Evolutionary conservation across 2,113 vertebrate genomes (phyloP).

Genomic region (Heterotis niloticus): DNA sequence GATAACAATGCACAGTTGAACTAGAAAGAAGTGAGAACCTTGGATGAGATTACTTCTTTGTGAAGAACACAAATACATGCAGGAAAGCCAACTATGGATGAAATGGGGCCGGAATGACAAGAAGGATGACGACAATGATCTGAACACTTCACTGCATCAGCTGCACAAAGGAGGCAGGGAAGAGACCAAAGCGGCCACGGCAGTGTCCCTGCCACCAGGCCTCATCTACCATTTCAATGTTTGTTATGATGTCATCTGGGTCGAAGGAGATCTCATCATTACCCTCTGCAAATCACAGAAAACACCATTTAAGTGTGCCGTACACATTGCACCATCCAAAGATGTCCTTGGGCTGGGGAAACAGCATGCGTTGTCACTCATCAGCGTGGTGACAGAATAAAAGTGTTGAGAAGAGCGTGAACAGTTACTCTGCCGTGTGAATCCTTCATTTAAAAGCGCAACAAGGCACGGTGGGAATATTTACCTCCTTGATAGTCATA

Average conservation of each 20-base stretch:
- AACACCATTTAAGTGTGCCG: background rate
- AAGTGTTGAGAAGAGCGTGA: too few species aligned
- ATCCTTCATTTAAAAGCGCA: too few species aligned
- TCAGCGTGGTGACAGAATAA: too few species aligned
- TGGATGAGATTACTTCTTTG: background rate
- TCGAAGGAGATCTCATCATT: slow-evolving; percentile 89
- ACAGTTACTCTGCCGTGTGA: too few species aligned
- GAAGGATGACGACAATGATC: background rate
- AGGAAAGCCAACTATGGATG: background rate
- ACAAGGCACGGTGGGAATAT: slow-evolving; percentile 26
- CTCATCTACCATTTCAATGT: slow-evolving; percentile 90
- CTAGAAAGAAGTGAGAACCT: background rate
- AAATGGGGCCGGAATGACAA: background rate
- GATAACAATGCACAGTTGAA: background rate
- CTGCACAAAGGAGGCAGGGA: slow-evolving; percentile 84
- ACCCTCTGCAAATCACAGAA: slow-evolving; percentile 65
- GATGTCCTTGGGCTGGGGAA: too few species aligned
- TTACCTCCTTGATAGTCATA: slow-evolving; percentile 85
- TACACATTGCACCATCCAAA: too few species aligned
- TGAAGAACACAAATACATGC: background rate
- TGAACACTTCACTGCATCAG: slow-evolving; percentile 58
- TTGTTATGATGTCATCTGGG: slow-evolving; percentile 78
- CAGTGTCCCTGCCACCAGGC: slow-evolving; percentile 90
- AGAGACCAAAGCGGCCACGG: slow-evolving; percentile 71
- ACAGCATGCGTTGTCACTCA: too few species aligned